Evolutionary conservation across 2,888 invertebrate genomes (phyloP).

Genomic region (Melipona bicolor): DNA sequence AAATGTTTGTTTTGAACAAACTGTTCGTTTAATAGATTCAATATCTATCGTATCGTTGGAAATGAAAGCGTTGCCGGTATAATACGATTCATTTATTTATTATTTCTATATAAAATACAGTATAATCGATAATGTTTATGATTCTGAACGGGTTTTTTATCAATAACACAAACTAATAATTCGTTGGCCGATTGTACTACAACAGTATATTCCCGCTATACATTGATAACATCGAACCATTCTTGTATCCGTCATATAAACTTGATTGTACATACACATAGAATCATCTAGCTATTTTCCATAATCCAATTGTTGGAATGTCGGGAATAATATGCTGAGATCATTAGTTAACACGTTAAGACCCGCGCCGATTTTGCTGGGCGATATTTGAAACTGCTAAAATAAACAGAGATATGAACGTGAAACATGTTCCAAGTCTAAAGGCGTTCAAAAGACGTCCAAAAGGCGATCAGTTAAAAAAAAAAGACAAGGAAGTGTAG

Average conservation of each 20-base stretch:
- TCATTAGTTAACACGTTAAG: background rate
- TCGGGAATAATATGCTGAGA: background rate
- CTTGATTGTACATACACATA: background rate
- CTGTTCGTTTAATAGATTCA: background rate
- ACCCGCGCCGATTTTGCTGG: too few relatives aligned
- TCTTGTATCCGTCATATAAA: background rate
- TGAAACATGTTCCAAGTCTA: too few relatives aligned
- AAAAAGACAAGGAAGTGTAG: too few relatives aligned
- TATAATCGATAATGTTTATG: constrained; percentile 13
- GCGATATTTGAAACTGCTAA: too few relatives aligned
- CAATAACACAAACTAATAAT: background rate
- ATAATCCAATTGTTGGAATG: background rate
- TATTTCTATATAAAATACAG: constrained; percentile 22
- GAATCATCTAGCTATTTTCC: background rate
- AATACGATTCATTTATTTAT: constrained; percentile 29
- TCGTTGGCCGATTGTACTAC: background rate
- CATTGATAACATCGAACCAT: background rate
- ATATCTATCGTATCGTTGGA: background rate
- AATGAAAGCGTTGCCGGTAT: background rate
- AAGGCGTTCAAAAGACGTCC: too few relatives aligned
- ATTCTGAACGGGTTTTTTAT: background rate
- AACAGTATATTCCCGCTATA: background rate
- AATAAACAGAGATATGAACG: too few relatives aligned
- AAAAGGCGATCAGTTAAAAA: too few relatives aligned
- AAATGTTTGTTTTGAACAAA: background rate